Evolutionary conservation across 2,888 invertebrate genomes (phyloP).

Genomic region (Uropetala carovei): DNA sequence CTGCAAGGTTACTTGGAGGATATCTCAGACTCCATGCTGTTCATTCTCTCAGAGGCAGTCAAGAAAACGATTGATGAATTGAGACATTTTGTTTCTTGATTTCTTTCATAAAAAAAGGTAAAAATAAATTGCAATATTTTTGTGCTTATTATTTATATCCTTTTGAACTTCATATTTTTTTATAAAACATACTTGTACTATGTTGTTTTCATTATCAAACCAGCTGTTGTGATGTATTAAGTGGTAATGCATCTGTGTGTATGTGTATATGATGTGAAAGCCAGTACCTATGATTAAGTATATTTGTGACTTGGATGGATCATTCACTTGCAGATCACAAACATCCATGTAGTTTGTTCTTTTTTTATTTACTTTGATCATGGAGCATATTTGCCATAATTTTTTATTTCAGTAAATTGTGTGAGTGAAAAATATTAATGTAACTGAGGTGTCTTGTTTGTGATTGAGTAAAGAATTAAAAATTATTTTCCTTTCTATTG

Average conservation of each 20-base stretch:
- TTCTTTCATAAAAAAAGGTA: too few relatives aligned
- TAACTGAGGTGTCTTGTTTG: neutral
- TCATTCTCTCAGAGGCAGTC: too few relatives aligned
- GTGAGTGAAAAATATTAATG: conserved; percentile 25
- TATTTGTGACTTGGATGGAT: neutral
- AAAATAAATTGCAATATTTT: too few relatives aligned
- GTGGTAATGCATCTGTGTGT: neutral
- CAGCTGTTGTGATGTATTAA: neutral
- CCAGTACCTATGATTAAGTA: neutral
- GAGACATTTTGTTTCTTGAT: too few relatives aligned
- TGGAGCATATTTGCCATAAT: too few relatives aligned
- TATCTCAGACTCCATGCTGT: too few relatives aligned
- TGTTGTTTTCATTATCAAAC: too few relatives aligned
- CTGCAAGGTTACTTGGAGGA: too few relatives aligned
- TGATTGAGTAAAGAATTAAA: conserved; percentile 31
- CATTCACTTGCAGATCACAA: neutral
- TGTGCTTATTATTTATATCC: too few relatives aligned
- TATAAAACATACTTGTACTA: too few relatives aligned
- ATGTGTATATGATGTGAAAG: neutral
- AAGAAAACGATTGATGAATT: too few relatives aligned
- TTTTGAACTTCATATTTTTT: neutral
- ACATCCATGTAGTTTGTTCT: neutral
- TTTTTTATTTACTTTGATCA: neutral
- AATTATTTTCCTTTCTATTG: too few relatives aligned
- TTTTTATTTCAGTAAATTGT: neutral